Conservation (phyloP, 2,888 invertebrate species). For the Cerceris ruficornis region DNA sequence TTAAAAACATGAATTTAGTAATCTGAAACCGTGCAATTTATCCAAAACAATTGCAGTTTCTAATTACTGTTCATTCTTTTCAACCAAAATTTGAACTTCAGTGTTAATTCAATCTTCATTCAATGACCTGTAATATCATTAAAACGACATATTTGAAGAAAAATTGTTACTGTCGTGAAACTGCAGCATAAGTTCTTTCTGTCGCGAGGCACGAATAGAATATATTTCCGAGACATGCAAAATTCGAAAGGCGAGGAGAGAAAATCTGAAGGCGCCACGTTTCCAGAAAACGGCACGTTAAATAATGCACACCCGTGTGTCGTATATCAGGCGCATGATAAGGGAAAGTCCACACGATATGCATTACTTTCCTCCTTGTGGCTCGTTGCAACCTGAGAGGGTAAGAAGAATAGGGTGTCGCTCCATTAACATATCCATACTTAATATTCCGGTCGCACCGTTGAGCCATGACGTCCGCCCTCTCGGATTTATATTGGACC, state of each 20-base stretch:
- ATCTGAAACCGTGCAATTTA: no score
- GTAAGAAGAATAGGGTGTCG: constrained; percentile 48
- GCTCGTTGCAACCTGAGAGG: constrained; percentile 22
- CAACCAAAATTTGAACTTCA: background rate
- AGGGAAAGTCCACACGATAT: constrained; percentile 44
- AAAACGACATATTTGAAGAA: background rate
- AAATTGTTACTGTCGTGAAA: background rate
- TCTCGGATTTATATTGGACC: constrained; percentile 52
- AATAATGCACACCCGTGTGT: constrained; percentile 45
- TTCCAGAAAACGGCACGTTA: constrained; percentile 54
- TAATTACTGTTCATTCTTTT: no score
- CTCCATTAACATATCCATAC: constrained; percentile 56
- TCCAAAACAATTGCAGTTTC: no score
- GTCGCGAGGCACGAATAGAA: background rate
- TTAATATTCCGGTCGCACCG: constrained; percentile 50
- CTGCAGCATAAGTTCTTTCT: no score
- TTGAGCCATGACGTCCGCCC: constrained; percentile 42
- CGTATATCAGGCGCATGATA: constrained; percentile 54
- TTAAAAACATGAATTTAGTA: no score
- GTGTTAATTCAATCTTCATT: background rate
- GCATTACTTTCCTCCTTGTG: constrained; percentile 45
- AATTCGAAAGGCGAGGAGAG: background rate
- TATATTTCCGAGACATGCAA: background rate
- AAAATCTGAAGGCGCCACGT: constrained; percentile 37
- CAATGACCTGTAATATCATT: background rate